phyloP scores from a whole-genome alignment of 2,888 invertebrate genomes.

The Trachelus tabidus region DNA sequence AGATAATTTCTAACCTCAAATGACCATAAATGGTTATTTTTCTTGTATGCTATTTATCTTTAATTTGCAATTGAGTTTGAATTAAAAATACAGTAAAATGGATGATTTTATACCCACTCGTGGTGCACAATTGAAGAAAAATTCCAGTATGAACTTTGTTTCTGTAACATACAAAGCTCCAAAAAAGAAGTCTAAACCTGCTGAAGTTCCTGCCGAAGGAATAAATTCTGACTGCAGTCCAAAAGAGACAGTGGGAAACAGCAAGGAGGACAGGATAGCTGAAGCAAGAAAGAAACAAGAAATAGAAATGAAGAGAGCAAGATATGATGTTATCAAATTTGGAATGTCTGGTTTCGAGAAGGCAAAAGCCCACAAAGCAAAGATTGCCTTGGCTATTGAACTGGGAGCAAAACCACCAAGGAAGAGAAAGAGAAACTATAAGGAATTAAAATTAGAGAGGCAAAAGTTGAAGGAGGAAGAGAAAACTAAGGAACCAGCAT shows the following conservation, averaged over 20 bases:
- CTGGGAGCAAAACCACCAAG: slow-evolving; percentile 87
- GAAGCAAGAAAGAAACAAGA: slow-evolving; percentile 64
- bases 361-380: slow-evolving; percentile 80
- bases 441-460: slow-evolving; percentile 74
- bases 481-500: slow-evolving; percentile 60
- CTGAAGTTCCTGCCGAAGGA: neutral
- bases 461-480: slow-evolving; percentile 70
- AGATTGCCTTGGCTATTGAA: slow-evolving; percentile 80
- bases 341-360: slow-evolving; percentile 82
- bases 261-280: neutral
- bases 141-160: slow-evolving; percentile 32
- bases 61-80: neutral
- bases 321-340: slow-evolving; percentile 86
- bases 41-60: neutral
- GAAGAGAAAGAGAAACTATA: slow-evolving; percentile 77
- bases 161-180: slow-evolving; percentile 38
- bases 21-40: neutral
- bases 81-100: slow-evolving; percentile 32
- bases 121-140: slow-evolving; percentile 35
- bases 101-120: slow-evolving; percentile 52
- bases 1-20: neutral
- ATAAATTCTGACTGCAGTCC: slow-evolving; percentile 7
- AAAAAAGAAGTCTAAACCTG: slow-evolving; percentile 31
- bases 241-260: neutral
- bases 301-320: slow-evolving; percentile 79